Conservation (phyloP, 2,113 vertebrate genomes). For the Tragelaphus imberbis region DNA sequence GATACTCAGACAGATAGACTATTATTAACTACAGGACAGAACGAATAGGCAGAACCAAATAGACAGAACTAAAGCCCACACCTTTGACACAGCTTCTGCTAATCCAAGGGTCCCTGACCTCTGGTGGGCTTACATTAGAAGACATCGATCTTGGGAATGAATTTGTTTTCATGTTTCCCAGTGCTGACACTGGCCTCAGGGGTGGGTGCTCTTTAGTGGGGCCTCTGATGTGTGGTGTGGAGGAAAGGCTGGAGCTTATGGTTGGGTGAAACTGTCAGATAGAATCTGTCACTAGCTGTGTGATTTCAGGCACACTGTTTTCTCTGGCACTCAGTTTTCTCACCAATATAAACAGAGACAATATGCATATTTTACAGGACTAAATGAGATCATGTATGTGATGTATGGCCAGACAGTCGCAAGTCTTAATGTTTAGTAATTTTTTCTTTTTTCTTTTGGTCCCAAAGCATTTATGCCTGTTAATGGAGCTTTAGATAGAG, state of each 20-base stretch:
- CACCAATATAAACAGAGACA: neutral
- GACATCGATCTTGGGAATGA: neutral
- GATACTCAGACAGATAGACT: neutral
- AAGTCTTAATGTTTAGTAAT: neutral
- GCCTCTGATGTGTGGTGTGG: neutral
- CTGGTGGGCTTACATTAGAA: neutral
- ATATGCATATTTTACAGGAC: neutral
- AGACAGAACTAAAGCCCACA: no score
- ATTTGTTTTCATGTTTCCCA: neutral
- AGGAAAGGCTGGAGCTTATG: neutral
- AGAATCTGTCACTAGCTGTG: neutral
- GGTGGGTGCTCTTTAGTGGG: neutral
- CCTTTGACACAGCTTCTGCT: neutral
- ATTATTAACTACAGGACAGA: conserved; percentile 27
- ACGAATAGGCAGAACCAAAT: neutral
- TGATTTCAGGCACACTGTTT: neutral
- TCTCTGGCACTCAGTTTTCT: neutral
- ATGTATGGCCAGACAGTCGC: neutral
- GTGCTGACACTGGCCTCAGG: neutral
- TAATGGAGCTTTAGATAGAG: neutral
- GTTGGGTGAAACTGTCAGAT: neutral
- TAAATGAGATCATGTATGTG: neutral
- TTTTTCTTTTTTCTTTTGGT: neutral
- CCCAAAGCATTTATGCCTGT: neutral
- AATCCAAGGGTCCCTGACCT: neutral